Evolutionary conservation across 2,113 vertebrate genomes (phyloP), one percentile per base, ranked within the genome.

Genomic region (Sterrhoptilus dennistouni): DNA sequence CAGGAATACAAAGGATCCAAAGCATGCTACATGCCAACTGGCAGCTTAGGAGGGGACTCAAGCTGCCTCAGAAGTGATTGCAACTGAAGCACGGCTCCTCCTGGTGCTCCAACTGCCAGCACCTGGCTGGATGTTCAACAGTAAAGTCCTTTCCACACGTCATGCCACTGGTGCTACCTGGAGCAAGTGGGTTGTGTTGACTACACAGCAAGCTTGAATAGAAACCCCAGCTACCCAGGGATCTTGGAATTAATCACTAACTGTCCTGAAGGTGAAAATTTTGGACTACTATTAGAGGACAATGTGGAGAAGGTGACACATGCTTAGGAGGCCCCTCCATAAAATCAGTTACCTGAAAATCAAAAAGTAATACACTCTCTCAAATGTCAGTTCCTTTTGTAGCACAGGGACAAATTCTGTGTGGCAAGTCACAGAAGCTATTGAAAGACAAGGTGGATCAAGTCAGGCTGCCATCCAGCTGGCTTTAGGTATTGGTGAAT

Each of bases 311-410:
- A 38, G 11, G 27, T 53, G 38, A 36, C 33, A 31, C 8, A 11
- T 31, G 13, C 8, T 72, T 9, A 64, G 40, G 28, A 74, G 22
- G 49, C 5, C 23, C 18, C 11, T 23, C 28, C 9, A 33, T 28
- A 56, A 7, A 64, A 40, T 40, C 40, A n/a, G 19, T 9, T 47
- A 38, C 19, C 22, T 33, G 22, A 38, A 60, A 72, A 36, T 18
- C 8, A 45, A 54, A 54, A 45, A 36, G 22, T 0, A 0, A 54
- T 17, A 21, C 3, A 17, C 12, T 19, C 4, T 56, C 28, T 56
- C 38, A 16, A n/a, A 14, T 56, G 19, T 19, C 29, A 14, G 19
- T 15, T 57, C 22, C 35, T 38, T 38, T 61, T 61, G 11, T 61
- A 38, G 38, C 35, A 38, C 17, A 61, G 35, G 11, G 59, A 61